phyloP scores from a whole-genome alignment of 2,888 invertebrate genomes.

The Plagiodera versicolora region DNA sequence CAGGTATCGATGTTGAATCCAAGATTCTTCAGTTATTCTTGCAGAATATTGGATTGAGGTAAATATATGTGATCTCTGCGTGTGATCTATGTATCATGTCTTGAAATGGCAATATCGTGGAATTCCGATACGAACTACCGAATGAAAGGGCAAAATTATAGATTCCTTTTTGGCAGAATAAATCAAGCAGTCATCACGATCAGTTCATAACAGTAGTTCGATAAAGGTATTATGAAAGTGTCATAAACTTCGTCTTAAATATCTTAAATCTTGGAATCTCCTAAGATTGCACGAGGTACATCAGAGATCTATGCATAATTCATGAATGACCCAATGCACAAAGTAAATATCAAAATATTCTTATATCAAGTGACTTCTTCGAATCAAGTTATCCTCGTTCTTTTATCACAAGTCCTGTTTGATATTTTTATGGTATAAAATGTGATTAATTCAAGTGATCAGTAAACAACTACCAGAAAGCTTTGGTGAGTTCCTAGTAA shows the following conservation, averaged over 20 bases:
- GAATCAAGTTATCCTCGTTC: no score
- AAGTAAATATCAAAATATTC: conserved; percentile 7
- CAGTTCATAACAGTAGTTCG: neutral
- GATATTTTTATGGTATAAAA: no score
- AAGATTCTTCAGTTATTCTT: no score
- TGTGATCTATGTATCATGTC: neutral
- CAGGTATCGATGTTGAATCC: no score
- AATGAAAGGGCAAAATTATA: conserved; percentile 2
- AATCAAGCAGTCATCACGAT: conserved; percentile 8
- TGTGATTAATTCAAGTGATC: no score
- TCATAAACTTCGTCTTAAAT: conserved; percentile 9
- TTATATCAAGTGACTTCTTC: neutral
- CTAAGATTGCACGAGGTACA: conserved; percentile 3
- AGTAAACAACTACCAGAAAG: no score
- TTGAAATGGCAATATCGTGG: neutral
- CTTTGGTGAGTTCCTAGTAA: no score
- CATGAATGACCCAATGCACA: conserved; percentile 7
- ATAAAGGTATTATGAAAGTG: conserved; percentile 8
- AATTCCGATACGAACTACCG: neutral
- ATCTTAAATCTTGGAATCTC: conserved; percentile 1
- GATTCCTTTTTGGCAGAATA: neutral
- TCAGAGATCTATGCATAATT: conserved; percentile 9
- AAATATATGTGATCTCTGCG: no score
- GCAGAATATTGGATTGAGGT: no score
- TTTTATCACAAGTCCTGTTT: no score